phyloP scores from a whole-genome alignment of 2,888 invertebrate species.

The Dendrolimus pini region DNA sequence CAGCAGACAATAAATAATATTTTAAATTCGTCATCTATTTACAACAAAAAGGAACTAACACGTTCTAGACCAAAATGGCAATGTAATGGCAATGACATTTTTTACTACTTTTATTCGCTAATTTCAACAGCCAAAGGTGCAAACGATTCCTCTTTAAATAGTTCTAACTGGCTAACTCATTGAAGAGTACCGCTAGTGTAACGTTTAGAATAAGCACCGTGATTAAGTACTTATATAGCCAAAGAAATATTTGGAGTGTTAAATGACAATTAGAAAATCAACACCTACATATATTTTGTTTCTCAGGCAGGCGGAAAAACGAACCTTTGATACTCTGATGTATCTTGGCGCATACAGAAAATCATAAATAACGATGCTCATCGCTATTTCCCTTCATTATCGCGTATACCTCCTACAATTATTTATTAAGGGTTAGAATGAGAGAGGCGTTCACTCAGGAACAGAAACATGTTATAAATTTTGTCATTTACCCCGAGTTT shows the following conservation, averaged over 20 bases:
- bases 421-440: too few relatives aligned
- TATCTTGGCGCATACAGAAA: too few relatives aligned
- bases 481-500: too few relatives aligned
- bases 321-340: too few relatives aligned
- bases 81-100: conserved; percentile 70
- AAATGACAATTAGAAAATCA: neutral
- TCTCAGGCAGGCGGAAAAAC: too few relatives aligned
- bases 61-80: conserved; percentile 72
- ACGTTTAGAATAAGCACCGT: conserved; percentile 22
- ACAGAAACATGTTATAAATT: too few relatives aligned
- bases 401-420: too few relatives aligned
- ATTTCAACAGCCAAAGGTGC: conserved; percentile 51
- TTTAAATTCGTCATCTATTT: conserved; percentile 69
- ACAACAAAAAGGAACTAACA: conserved; percentile 73
- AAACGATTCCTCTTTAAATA: conserved; percentile 37
- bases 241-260: conserved; percentile 7
- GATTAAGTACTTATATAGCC: conserved; percentile 25
- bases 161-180: conserved; percentile 31
- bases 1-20: conserved; percentile 62
- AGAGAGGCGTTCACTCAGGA: too few relatives aligned
- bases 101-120: conserved; percentile 48
- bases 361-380: too few relatives aligned
- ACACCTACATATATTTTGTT: too few relatives aligned
- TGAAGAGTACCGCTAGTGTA: conserved; percentile 25
- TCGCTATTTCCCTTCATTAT: too few relatives aligned